Conservation (phyloP, 2,113 vertebrate species). For the Monopterus albus region DNA sequence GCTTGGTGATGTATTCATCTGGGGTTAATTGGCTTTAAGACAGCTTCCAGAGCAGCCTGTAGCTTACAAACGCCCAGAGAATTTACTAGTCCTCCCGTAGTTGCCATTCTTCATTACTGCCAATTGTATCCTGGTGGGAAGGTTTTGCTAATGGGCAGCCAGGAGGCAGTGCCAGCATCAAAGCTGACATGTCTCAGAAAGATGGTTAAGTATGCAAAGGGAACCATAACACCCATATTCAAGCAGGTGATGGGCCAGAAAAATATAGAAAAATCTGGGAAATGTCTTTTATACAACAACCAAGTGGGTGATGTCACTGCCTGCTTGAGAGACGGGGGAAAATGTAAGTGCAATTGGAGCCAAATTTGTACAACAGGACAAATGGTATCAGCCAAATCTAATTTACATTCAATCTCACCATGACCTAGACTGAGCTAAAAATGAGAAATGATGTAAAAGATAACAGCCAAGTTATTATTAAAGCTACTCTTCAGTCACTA, state of each 20-base stretch:
- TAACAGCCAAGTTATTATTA: too few relatives aligned
- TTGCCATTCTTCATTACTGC: conserved; percentile 39
- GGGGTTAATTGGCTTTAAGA: conserved; percentile 47
- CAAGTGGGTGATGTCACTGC: background rate
- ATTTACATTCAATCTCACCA: conserved; percentile 13
- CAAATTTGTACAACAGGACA: background rate
- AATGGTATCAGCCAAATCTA: background rate
- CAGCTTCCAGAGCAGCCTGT: background rate
- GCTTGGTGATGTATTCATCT: conserved; percentile 31
- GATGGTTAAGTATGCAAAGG: background rate
- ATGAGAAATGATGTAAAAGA: background rate
- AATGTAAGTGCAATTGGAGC: conserved; percentile 3
- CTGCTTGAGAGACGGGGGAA: background rate
- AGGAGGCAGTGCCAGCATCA: conserved; percentile 8
- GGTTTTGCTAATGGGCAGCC: background rate
- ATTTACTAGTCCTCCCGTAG: conserved; percentile 24
- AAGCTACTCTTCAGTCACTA: too few relatives aligned
- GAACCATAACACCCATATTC: background rate
- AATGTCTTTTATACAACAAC: background rate
- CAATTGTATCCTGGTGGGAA: background rate
- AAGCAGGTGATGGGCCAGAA: background rate
- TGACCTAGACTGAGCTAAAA: background rate
- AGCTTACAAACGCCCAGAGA: conserved; percentile 2
- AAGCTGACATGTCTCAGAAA: conserved; percentile 7
- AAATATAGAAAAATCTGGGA: background rate